Conservation (phyloP, 2,888 invertebrate genomes). For the Cetonia aurata region DNA sequence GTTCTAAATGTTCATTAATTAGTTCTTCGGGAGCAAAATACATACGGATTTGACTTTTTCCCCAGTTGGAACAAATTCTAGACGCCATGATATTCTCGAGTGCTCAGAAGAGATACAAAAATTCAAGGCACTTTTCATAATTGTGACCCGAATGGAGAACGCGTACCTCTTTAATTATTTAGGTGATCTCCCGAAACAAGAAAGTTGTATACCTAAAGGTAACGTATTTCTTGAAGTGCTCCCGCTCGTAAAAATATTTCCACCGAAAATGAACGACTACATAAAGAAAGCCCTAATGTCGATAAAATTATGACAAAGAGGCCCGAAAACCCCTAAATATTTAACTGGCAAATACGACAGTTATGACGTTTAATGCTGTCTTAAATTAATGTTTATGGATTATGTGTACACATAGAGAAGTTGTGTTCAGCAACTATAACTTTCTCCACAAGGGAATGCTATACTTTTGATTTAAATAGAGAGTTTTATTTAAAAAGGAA, state of each 20-base stretch:
- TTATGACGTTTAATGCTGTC: conserved; percentile 9
- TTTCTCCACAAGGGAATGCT: too few species aligned
- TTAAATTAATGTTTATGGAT: conserved; percentile 15
- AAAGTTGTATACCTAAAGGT: background rate
- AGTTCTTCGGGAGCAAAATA: too few species aligned
- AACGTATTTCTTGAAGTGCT: conserved; percentile 13
- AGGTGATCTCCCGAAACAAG: background rate
- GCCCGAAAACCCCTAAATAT: conserved; percentile 17
- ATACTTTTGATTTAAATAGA: too few species aligned
- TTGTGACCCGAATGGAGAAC: background rate
- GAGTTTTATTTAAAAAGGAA: too few species aligned
- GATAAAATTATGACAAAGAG: conserved; percentile 27
- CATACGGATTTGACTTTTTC: background rate
- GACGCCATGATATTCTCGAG: background rate
- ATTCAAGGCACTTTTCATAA: background rate
- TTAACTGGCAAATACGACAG: conserved; percentile 14
- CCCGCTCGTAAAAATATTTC: conserved; percentile 14
- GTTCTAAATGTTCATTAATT: too few species aligned
- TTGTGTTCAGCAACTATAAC: too few species aligned
- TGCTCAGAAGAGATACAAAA: background rate
- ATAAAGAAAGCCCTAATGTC: conserved; percentile 23
- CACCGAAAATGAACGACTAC: conserved; percentile 19
- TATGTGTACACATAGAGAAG: too few species aligned
- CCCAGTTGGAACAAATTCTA: background rate
- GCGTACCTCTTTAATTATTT: conserved; percentile 15